A percentile compares a stretch with the other conserved stretches of the same genome.
Conservation (phyloP, 2,888 invertebrate genomes). For the Drosophila pullipes region DNA sequence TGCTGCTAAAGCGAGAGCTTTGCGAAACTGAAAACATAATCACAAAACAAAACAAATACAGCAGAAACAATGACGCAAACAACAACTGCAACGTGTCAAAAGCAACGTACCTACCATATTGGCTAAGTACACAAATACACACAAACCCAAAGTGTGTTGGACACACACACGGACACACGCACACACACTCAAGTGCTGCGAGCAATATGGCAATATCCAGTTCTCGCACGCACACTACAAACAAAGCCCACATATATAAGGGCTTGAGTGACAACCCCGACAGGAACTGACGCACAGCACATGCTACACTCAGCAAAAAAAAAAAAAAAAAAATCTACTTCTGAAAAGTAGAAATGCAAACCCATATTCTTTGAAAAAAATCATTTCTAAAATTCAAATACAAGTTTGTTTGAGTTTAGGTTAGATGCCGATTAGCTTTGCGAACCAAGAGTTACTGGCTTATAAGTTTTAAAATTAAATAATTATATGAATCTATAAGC, state of each 20-base stretch:
- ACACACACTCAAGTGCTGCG: conserved; percentile 32
- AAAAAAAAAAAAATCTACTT: neutral
- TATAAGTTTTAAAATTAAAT: neutral
- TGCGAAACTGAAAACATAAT: neutral
- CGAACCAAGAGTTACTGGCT: neutral
- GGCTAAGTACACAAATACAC: conserved; percentile 56
- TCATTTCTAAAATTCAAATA: neutral
- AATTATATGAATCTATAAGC: neutral
- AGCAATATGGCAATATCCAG: conserved; percentile 60
- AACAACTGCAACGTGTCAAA: conserved; percentile 65
- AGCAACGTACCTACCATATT: conserved; percentile 57
- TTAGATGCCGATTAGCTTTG: too few species aligned
- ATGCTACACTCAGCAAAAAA: neutral
- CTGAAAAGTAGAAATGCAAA: neutral
- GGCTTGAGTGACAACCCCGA: neutral
- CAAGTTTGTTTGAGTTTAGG: neutral
- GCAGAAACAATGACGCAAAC: conserved; percentile 31
- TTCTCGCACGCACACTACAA: conserved; percentile 41
- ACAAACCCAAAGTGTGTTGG: too few species aligned
- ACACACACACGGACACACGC: conserved; percentile 31
- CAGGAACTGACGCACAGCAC: conserved; percentile 6
- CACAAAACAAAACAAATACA: neutral
- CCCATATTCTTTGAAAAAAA: neutral
- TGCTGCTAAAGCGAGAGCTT: neutral
- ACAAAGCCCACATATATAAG: neutral